A percentile compares a stretch with the other conserved stretches of the same genome.
Evolutionary conservation across 2,888 invertebrate genomes (phyloP).

Genomic region (Microplitis deprimator): DNA sequence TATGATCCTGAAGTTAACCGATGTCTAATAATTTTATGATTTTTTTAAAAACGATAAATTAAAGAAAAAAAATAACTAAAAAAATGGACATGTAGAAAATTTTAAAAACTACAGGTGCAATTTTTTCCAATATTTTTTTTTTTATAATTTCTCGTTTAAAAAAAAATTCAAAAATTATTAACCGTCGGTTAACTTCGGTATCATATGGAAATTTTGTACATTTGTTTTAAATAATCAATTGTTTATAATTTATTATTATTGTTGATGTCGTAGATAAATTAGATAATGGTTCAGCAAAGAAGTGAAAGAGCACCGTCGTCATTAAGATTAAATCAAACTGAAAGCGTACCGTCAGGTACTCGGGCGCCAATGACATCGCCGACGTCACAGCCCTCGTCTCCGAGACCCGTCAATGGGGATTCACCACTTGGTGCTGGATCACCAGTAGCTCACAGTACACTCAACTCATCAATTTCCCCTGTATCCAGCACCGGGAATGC

Average conservation of each 20-base stretch:
- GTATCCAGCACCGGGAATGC: conserved; percentile 42
- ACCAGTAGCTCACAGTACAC: neutral
- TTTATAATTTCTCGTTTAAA: no score
- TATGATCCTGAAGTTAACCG: no score
- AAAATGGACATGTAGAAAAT: no score
- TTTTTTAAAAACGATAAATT: no score
- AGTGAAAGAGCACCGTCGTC: neutral
- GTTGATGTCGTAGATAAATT: neutral
- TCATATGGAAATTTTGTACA: neutral
- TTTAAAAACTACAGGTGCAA: no score
- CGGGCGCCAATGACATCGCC: neutral
- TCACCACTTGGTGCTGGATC: conserved; percentile 34
- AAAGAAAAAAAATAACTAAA: no score
- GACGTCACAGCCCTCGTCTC: neutral
- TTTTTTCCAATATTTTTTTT: no score
- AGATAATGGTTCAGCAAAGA: neutral
- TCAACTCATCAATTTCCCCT: neutral
- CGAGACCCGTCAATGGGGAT: conserved; percentile 19
- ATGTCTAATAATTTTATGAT: no score
- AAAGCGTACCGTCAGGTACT: neutral
- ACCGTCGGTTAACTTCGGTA: neutral
- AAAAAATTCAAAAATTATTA: neutral
- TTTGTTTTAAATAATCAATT: no score
- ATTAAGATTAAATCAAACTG: neutral
- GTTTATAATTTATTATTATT: no score